Evolutionary conservation across 2,888 invertebrate species (phyloP), one percentile per base, ranked within the genome.

Genomic region (Drosophila picticornis): DNA sequence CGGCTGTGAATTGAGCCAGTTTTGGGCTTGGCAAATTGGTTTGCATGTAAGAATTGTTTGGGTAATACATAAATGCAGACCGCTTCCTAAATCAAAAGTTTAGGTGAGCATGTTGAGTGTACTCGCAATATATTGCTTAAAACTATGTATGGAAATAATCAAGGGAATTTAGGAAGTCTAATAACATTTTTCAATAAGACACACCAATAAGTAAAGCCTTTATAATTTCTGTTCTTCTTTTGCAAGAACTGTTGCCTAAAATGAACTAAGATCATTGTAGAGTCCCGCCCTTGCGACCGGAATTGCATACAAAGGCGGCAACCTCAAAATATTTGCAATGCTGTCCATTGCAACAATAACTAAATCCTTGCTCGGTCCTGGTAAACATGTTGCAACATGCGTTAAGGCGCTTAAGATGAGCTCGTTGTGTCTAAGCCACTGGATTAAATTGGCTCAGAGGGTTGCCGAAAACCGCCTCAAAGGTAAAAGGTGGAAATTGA

Each of bases 381-480:
- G 71, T 58, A 75, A 83, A 73, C 77, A 84, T 88, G 74, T 77
- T 85, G 80, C 84, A 88, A 85, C 72, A 86, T 74, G 53, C 66
- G 64, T 62, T 77, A 82, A 81, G 75, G 48, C 74, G 80, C 82
- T 76, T 88, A 84, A 75, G 76, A 62, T 78, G 43, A 57, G 84
- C 73, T 78, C 76, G 73, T 59, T 73, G 73, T 56, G 56, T 68
- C 70, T 84, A 82, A 84, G 84, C 77, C 72, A 22, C 60, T 58
- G 82, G 84, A 86, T 88, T 86, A 88, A 88, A 88, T 84, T 86
- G 76, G 78, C 84, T 78, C 73, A 72, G 60, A 52, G 70, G 65
- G 62, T 59, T 75, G 71, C 62, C 68, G 66, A 58, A 75, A 75
- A 51, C 59, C 27, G 64, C 72, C 72, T 52, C 59, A 61, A 63